Percentiles rank a stretch among this genome's conserved stretches.
These are phyloP conservation scores for Typhlichthys subterraneus DNA, from an alignment of 2,797 vertebrate genomes.

Conservation along the genomic window DNA sequence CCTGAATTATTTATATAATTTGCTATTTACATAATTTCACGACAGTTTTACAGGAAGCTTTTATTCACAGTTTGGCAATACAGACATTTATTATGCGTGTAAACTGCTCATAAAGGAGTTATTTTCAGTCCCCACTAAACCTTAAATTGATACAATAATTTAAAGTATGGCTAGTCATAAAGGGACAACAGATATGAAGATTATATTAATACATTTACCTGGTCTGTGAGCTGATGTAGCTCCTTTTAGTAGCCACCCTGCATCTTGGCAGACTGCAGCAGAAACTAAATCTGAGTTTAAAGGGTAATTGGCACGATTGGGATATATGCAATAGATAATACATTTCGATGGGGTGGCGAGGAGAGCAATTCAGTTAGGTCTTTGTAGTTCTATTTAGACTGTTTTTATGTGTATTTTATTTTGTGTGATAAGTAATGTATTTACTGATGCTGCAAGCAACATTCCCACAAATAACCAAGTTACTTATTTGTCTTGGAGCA, in stretches of 20 bases:
- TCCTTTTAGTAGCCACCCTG: not conserved
- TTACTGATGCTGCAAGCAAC: not conserved
- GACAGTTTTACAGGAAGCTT: too few species aligned
- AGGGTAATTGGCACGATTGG: not conserved
- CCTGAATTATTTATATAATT: too few species aligned
- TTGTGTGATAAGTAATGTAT: slow-evolving; percentile 8
- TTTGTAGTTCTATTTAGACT: too few species aligned
- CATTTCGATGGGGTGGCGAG: too few species aligned
- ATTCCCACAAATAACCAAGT: slow-evolving; percentile 6
- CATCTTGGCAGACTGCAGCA: not conserved
- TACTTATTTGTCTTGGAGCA: slow-evolving; percentile 20
- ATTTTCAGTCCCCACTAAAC: not conserved
- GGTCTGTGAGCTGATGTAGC: slow-evolving; percentile 15
- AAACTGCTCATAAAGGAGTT: too few species aligned
- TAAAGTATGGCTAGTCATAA: too few species aligned
- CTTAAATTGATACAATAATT: too few species aligned
- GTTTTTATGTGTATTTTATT: too few species aligned
- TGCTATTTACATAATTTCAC: too few species aligned
- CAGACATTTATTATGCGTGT: too few species aligned
- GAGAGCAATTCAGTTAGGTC: too few species aligned
- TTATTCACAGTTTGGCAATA: too few species aligned
- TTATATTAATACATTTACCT: slow-evolving; percentile 15
- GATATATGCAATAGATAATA: slow-evolving; percentile 8
- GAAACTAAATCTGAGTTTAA: slow-evolving; percentile 2
- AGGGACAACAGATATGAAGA: slow-evolving; percentile 10